Evolutionary conservation across 2,888 invertebrate species (phyloP).

Genomic region (Orgyia antiqua): DNA sequence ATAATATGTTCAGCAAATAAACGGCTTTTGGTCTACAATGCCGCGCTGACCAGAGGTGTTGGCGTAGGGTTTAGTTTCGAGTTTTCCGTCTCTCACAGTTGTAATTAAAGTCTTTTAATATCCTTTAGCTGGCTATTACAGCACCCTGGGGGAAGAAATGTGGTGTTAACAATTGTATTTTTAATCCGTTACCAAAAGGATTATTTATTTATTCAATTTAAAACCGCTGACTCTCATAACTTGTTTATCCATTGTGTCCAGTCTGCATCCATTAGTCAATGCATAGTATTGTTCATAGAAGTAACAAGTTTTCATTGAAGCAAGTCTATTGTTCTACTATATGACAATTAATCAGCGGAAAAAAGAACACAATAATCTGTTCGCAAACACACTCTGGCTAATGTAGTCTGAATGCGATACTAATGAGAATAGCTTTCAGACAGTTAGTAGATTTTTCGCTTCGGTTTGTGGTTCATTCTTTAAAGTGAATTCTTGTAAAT

Average conservation of each 20-base stretch:
- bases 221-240: conserved; percentile 7
- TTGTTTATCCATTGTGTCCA: conserved; percentile 38
- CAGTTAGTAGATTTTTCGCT: neutral
- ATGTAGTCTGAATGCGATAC: conserved; percentile 16
- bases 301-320: conserved; percentile 58
- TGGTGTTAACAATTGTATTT: no score
- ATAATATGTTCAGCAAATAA: no score
- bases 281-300: conserved; percentile 49
- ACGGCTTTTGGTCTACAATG: neutral
- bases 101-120: no score
- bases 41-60: no score
- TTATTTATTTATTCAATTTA: neutral
- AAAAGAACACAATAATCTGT: conserved; percentile 16
- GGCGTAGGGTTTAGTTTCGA: no score
- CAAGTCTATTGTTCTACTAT: conserved; percentile 40
- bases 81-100: no score
- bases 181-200: neutral
- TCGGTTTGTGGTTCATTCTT: no score
- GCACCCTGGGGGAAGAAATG: no score
- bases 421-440: neutral
- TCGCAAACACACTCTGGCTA: conserved; percentile 13
- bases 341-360: conserved; percentile 47
- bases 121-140: no score
- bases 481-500: no score
- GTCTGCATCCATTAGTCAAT: conserved; percentile 52